phyloP scores from a whole-genome alignment of 2,888 invertebrate genomes.

The Lasius fuliginosus region DNA sequence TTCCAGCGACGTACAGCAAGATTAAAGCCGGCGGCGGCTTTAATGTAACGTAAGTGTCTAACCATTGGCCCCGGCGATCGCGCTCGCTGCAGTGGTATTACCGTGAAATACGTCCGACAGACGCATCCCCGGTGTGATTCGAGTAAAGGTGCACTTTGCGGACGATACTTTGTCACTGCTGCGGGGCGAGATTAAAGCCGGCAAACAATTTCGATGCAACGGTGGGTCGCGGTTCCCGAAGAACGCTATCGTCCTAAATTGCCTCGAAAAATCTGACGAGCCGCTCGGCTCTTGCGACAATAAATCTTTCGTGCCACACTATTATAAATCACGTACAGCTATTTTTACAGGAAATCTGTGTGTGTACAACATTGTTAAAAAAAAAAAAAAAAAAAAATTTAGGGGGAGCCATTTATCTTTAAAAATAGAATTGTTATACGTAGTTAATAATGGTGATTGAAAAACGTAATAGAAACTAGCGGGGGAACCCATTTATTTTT shows the following conservation, averaged over 20 bases:
- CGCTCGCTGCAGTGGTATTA: slow-evolving; percentile 43
- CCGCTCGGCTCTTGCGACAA: neutral
- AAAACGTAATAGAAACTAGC: slow-evolving; percentile 11
- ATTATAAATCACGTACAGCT: slow-evolving; percentile 12
- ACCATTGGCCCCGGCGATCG: slow-evolving; percentile 41
- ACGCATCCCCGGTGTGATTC: slow-evolving; percentile 48
- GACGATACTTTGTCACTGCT: slow-evolving; percentile 53
- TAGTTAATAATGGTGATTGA: neutral
- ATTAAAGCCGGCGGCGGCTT: slow-evolving; percentile 53
- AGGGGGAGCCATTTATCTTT: neutral
- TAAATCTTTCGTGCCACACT: neutral
- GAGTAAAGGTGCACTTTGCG: slow-evolving; percentile 44
- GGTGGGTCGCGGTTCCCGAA: slow-evolving; percentile 21
- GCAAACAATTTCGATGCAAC: slow-evolving; percentile 39
- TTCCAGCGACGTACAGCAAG: slow-evolving; percentile 34
- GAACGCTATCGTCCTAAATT: slow-evolving; percentile 22
- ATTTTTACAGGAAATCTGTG: neutral
- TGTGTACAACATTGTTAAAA: neutral
- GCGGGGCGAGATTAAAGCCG: slow-evolving; percentile 42
- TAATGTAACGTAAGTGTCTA: slow-evolving; percentile 54
- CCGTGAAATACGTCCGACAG: slow-evolving; percentile 44
- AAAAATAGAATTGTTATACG: slow-evolving; percentile 4
- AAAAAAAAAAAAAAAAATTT: neutral
- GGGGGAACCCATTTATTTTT: slow-evolving; percentile 19
- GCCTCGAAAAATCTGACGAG: slow-evolving; percentile 32